Percentiles rank a stretch among this genome's conserved stretches.
Evolutionary conservation across 2,888 invertebrate genomes (phyloP).

Genomic region (Lepidocyrtinus sp.): DNA sequence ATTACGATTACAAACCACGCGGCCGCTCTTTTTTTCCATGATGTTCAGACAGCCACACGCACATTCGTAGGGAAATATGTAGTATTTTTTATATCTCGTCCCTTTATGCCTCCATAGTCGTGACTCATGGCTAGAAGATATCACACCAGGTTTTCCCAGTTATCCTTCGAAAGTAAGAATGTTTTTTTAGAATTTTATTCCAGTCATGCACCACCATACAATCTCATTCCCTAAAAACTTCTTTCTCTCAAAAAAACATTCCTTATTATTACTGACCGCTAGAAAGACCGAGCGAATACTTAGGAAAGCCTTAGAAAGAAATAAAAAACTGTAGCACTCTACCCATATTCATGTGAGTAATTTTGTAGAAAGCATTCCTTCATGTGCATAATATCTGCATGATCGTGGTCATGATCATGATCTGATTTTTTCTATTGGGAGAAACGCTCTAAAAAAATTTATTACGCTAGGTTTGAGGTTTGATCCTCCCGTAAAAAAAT

Average conservation of each 20-base stretch:
- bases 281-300: no score
- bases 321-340: not conserved
- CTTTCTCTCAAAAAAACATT: slow-evolving; percentile 9
- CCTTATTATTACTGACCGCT: slow-evolving; percentile 16
- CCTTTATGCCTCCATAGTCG: not conserved
- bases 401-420: not conserved
- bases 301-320: not conserved
- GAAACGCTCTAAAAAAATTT: not conserved
- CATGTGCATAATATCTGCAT: not conserved
- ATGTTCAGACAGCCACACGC: slow-evolving; percentile 31
- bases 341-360: not conserved
- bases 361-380: slow-evolving; percentile 1
- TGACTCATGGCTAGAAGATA: not conserved
- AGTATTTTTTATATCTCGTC: not conserved
- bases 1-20: slow-evolving; percentile 8
- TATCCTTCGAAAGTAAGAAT: not conserved
- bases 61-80: slow-evolving; percentile 27
- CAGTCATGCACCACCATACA: slow-evolving; percentile 34
- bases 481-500: no score
- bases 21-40: not conserved
- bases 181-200: slow-evolving; percentile 32
- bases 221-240: not conserved
- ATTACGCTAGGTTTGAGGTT: not conserved
- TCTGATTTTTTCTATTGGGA: not conserved
- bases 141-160: not conserved